Evolutionary conservation across 1,140 invertebrate species (phyloP).

Genomic region (Plutomurus gul): DNA sequence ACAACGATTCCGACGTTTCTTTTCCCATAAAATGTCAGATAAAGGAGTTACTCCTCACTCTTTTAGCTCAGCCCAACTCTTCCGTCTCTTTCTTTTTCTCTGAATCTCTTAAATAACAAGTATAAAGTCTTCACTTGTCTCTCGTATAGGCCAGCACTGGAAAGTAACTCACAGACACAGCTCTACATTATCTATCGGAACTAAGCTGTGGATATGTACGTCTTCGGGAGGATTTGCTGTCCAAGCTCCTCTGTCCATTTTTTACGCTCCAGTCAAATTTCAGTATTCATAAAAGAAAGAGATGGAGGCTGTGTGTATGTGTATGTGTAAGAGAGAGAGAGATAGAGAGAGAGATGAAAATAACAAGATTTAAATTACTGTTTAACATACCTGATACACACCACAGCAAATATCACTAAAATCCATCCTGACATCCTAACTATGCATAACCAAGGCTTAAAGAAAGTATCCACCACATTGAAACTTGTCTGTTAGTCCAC

Average conservation of each 20-base stretch:
- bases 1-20: conserved; percentile 40
- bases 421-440: background rate
- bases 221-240: background rate
- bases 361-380: conserved; percentile 16
- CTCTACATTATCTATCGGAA: no score
- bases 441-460: background rate
- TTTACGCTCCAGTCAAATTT: background rate
- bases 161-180: no score
- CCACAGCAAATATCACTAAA: background rate
- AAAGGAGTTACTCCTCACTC: conserved; percentile 37
- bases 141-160: no score
- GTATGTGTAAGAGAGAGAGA: background rate
- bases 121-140: background rate
- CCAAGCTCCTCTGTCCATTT: background rate
- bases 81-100: background rate
- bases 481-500: background rate
- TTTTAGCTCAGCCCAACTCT: background rate
- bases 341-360: background rate
- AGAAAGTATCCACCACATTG: background rate
- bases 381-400: background rate
- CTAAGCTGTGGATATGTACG: no score
- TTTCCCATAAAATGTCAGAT: conserved; percentile 48
- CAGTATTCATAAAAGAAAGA: background rate
- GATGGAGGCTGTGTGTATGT: background rate
- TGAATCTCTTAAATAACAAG: background rate